Evolutionary conservation across 1,140 invertebrate genomes (phyloP), one percentile per base, ranked within the genome.

Genomic region (Neodiprion fabricii): DNA sequence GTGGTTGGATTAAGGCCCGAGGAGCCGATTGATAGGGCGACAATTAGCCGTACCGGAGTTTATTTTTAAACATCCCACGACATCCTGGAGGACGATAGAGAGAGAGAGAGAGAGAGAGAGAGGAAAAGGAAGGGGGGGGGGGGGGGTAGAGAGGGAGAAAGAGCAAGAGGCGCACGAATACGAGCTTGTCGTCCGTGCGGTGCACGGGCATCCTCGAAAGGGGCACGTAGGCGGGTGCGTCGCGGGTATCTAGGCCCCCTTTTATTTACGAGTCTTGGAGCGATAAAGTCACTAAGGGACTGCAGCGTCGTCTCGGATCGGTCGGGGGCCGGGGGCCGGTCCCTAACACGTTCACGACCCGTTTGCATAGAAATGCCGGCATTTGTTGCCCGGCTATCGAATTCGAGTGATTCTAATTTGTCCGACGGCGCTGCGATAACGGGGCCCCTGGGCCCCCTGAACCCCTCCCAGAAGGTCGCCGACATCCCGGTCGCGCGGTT

Each of bases 111-210:
- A n/a, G n/a, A n/a, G n/a, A n/a, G 71, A 74, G 72, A 53, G 21
- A 72, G 72, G 74, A 67, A 23, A 11, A 65, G 28, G n/a, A 47
- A 70, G 28, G 49, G 23, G 67, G 73, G 1, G 73, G 1, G 10
- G 8, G 53, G 23, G 28, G 71, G 12, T 48, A 73, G 40, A 67
- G 72, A 67, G 47, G 72, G 71, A 74, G 72, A 53, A 47, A 70
- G 72, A 67, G 48, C 71, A 48, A 74, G 67, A 75, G 49, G n/a
- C 53, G 53, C 53, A 40, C 28, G 0, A 40, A 40, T 40, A 40
- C 28, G 28, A 40, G 1, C 28, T 40, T 9, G 14, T 72, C 17
- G n/a, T 9, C n/a, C 14, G n/a, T 53, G 14, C 40, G 70, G n/a
- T 28, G 48, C 48, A 61, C 23, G 69, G 70, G n/a, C 71, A 9